Conservation (phyloP, 2,888 invertebrate species). For the Athalia cordata region DNA sequence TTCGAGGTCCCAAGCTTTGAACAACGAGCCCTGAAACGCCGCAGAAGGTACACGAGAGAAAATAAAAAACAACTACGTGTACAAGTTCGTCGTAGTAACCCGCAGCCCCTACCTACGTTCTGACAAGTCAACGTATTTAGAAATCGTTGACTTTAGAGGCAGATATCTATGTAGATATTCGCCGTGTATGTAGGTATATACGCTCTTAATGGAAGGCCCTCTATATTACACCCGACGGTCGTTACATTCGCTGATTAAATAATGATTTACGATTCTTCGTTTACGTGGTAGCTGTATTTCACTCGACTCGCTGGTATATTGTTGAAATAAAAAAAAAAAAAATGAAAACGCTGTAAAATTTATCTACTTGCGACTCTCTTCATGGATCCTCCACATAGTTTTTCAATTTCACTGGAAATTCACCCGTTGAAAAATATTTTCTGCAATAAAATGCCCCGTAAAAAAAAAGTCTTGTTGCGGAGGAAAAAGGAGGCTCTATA, state of each 20-base stretch:
- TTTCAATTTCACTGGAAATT: too few species aligned
- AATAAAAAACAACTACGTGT: background rate
- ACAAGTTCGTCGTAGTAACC: constrained; percentile 47
- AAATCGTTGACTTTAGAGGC: constrained; percentile 57
- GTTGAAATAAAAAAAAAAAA: background rate
- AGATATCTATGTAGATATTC: background rate
- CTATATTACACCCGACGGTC: background rate
- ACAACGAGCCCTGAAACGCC: too few species aligned
- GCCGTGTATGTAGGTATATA: background rate
- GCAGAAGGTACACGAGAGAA: constrained; percentile 22
- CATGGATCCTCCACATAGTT: too few species aligned
- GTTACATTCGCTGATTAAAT: constrained; percentile 8
- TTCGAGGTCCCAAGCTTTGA: too few species aligned
- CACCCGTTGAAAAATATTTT: too few species aligned
- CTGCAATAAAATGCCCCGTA: too few species aligned
- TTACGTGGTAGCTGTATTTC: background rate
- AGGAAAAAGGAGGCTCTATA: constrained; percentile 51
- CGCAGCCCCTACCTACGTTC: constrained; percentile 61
- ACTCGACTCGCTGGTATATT: background rate
- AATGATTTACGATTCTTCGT: background rate
- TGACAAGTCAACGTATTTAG: constrained; percentile 66
- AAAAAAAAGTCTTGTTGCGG: constrained; percentile 29
- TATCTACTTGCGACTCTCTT: too few species aligned
- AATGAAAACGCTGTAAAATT: too few species aligned
- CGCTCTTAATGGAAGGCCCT: background rate